Evolutionary conservation across 2,888 invertebrate species (phyloP).

Genomic region (Mythimna ferrago): DNA sequence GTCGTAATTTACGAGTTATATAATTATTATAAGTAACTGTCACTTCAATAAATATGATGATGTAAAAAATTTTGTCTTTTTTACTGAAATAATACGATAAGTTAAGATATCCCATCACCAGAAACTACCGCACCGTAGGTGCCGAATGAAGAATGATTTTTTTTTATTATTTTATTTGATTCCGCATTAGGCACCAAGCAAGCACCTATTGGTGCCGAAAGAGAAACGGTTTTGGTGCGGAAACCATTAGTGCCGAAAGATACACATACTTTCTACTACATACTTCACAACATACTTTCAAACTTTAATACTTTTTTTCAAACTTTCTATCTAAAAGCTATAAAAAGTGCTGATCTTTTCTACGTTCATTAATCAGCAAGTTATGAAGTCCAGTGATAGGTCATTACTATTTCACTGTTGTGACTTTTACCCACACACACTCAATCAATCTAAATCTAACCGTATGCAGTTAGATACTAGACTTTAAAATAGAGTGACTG

Average conservation of each 20-base stretch:
- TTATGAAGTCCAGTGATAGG: not conserved
- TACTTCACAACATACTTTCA: no score
- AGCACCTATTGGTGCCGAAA: no score
- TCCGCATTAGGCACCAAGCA: no score
- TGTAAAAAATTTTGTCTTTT: constrained; percentile 69
- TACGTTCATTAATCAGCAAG: not conserved
- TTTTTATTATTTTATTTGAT: no score
- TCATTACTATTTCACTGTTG: not conserved
- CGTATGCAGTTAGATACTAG: not conserved
- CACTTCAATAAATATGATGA: constrained; percentile 86
- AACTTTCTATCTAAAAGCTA: not conserved
- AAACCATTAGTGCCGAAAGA: no score
- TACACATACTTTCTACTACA: no score
- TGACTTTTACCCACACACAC: not conserved
- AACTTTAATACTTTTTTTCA: no score
- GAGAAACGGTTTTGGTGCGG: no score
- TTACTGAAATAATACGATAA: not conserved
- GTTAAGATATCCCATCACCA: no score
- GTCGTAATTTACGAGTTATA: constrained; percentile 77
- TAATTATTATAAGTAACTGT: constrained; percentile 76
- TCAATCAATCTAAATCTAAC: not conserved
- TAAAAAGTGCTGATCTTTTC: not conserved
- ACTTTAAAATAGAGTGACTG: not conserved
- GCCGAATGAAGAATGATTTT: no score
- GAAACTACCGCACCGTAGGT: no score